phyloP scores from a whole-genome alignment of 1,140 invertebrate species.

The Drosophila sucinea region DNA sequence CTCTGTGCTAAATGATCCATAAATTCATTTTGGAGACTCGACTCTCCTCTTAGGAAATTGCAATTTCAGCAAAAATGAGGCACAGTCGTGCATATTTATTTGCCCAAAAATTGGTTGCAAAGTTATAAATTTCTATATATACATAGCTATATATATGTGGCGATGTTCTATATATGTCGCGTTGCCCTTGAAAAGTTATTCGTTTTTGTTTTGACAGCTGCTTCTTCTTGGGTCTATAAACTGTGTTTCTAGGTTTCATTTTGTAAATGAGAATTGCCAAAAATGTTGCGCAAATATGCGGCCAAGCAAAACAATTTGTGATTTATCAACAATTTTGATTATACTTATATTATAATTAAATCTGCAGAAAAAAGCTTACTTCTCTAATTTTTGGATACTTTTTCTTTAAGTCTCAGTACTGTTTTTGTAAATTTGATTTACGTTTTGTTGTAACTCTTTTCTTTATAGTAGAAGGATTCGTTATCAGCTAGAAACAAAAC shows the following conservation, averaged over 20 bases:
- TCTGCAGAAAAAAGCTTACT: neutral
- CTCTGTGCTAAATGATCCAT: conserved; percentile 65
- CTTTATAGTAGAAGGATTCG: too few species aligned
- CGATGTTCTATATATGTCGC: neutral
- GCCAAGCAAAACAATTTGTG: neutral
- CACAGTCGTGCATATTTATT: conserved; percentile 24
- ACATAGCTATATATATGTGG: neutral
- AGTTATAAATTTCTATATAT: neutral
- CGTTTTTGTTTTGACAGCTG: conserved; percentile 1
- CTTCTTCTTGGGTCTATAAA: neutral
- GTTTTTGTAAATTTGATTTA: neutral
- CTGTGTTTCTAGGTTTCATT: neutral
- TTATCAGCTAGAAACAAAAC: too few species aligned
- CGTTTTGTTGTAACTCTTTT: too few species aligned
- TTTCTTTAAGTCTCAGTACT: too few species aligned
- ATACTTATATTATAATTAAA: neutral
- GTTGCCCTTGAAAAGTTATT: conserved; percentile 8
- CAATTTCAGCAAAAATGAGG: conserved; percentile 34
- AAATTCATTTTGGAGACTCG: conserved; percentile 38
- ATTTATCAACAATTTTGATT: neutral
- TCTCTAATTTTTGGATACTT: too few species aligned
- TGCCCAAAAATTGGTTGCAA: conserved; percentile 24
- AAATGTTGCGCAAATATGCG: neutral
- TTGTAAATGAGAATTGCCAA: conserved; percentile 2
- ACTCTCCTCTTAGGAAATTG: conserved; percentile 23